These are phyloP conservation scores for Pseudorectes ferrugineus DNA, from an alignment of 2,113 vertebrate species.

Conservation along the genomic window DNA sequence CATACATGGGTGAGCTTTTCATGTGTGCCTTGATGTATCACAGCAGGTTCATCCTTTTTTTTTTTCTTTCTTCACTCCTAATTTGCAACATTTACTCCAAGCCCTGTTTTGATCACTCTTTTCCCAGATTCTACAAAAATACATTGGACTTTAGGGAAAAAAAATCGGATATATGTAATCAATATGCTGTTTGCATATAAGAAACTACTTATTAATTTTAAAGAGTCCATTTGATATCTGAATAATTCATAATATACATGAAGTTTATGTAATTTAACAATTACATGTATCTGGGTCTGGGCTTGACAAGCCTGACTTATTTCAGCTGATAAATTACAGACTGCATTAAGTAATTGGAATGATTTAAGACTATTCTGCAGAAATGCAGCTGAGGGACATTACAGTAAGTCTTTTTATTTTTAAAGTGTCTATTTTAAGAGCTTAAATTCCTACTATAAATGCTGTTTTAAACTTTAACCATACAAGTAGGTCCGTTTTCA, in stretches of 20 bases:
- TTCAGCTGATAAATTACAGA: conserved; percentile 64
- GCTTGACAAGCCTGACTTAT: conserved; percentile 28
- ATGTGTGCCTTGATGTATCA: background rate
- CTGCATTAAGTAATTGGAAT: conserved; percentile 60
- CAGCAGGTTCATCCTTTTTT: background rate
- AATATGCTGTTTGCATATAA: background rate
- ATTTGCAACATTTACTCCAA: background rate
- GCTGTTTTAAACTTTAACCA: conserved; percentile 53
- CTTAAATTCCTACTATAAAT: conserved; percentile 59
- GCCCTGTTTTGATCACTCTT: background rate
- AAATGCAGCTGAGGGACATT: conserved; percentile 51
- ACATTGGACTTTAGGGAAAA: background rate
- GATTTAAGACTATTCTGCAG: conserved; percentile 44
- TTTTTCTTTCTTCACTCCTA: background rate
- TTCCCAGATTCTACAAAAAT: background rate
- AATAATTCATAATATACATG: background rate
- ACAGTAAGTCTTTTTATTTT: conserved; percentile 57
- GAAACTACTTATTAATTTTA: background rate
- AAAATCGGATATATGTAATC: background rate
- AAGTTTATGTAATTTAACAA: conserved; percentile 57
- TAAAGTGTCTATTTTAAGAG: conserved; percentile 57
- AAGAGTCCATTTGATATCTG: background rate
- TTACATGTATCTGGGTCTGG: conserved; percentile 31
- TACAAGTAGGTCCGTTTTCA: conserved; percentile 24
- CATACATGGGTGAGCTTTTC: background rate